Evolutionary conservation across 2,113 vertebrate species (phyloP).

Genomic region (Pontoporia blainvillei): DNA sequence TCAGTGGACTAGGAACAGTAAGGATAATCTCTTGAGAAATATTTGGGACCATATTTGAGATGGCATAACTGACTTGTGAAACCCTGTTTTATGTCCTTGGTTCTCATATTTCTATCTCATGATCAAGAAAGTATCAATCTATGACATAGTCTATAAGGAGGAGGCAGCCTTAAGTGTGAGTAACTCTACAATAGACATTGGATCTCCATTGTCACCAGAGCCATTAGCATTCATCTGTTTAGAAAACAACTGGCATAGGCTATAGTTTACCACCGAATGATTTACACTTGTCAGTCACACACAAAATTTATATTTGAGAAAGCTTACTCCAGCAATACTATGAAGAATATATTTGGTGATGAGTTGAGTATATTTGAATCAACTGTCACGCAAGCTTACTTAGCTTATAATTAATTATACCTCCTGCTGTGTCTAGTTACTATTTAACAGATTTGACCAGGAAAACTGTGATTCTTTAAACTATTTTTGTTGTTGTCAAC

Average conservation of each 20-base stretch:
- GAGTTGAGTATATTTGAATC: neutral
- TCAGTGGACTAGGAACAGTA: neutral
- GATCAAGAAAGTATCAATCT: neutral
- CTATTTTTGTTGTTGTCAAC: neutral
- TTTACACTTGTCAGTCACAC: neutral
- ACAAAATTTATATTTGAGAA: neutral
- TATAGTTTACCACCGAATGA: neutral
- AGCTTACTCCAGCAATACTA: neutral
- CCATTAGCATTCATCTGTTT: neutral
- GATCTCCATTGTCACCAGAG: neutral
- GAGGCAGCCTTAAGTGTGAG: neutral
- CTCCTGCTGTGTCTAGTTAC: neutral
- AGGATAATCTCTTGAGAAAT: neutral
- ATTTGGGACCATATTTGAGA: neutral
- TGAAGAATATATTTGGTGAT: neutral
- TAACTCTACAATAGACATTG: neutral
- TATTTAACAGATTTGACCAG: neutral
- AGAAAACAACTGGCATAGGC: neutral
- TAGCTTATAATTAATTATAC: slow-evolving; percentile 3
- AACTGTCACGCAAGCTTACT: neutral
- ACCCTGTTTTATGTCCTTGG: neutral
- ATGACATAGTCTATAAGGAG: neutral
- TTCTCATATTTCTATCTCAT: neutral
- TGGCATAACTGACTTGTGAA: neutral
- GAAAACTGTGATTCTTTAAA: neutral